These are phyloP conservation scores for Beroe ovata DNA, from an alignment of 37 sponge, comb jelly and placozoan species.

Conservation along the genomic window DNA sequence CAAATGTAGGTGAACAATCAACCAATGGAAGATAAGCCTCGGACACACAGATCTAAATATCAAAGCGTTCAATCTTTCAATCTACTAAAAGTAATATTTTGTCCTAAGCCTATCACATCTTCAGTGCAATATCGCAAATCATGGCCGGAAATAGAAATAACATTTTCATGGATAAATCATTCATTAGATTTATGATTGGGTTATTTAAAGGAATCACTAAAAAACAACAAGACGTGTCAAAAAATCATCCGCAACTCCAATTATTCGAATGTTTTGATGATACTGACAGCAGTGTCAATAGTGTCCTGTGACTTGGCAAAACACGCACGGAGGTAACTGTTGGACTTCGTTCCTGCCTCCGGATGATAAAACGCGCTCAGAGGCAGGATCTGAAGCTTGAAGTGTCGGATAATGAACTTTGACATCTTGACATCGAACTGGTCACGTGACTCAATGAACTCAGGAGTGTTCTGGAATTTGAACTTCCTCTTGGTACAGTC, in stretches of 20 bases:
- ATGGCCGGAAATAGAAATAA: too few relatives aligned
- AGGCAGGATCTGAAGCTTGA: background rate
- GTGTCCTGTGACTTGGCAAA: constrained; percentile 16
- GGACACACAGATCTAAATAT: too few relatives aligned
- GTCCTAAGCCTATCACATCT: too few relatives aligned
- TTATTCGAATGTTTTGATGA: constrained; percentile 15
- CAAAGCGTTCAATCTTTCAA: too few relatives aligned
- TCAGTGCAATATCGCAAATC: too few relatives aligned
- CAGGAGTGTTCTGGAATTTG: background rate
- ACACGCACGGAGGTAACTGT: background rate
- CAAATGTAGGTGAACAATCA: too few relatives aligned
- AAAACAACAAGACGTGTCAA: background rate
- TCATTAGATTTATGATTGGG: too few relatives aligned
- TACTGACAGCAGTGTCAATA: constrained; percentile 7
- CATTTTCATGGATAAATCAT: too few relatives aligned
- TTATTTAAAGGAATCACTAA: too few relatives aligned
- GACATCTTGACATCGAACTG: background rate
- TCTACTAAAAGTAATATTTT: too few relatives aligned
- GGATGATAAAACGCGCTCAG: background rate
- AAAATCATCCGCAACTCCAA: background rate
- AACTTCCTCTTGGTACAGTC: constrained; percentile 43
- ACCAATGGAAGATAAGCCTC: too few relatives aligned
- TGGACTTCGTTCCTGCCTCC: background rate
- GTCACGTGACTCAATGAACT: background rate
- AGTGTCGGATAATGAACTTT: background rate